Percentiles rank a stretch among this genome's conserved stretches.
These are phyloP conservation scores for Drosophila kambysellisi DNA, from an alignment of 2,888 invertebrate genomes.

Conservation along the genomic window DNA sequence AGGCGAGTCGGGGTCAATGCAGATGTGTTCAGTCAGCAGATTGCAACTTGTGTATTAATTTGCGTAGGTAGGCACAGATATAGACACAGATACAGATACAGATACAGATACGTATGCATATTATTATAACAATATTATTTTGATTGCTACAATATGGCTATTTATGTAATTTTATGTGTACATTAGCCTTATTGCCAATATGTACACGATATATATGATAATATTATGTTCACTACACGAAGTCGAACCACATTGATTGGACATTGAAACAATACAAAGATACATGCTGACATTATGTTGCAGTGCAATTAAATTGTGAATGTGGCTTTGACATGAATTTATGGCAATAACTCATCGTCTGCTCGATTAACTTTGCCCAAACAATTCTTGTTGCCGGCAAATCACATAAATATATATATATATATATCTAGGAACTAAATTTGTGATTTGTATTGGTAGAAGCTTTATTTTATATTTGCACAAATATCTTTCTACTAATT, in stretches of 20 bases:
- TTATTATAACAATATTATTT: background rate
- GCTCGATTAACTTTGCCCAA: background rate
- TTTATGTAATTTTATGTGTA: background rate
- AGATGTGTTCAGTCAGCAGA: background rate
- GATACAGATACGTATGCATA: background rate
- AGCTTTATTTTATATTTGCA: background rate
- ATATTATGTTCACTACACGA: background rate
- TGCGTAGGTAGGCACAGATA: background rate
- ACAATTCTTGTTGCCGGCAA: background rate
- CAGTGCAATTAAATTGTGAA: background rate
- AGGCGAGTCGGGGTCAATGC: background rate
- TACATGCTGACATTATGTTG: background rate
- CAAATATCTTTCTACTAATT: background rate
- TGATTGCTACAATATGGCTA: background rate
- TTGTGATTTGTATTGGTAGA: background rate
- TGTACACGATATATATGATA: background rate
- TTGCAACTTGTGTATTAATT: background rate
- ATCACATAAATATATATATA: background rate
- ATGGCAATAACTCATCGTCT: background rate
- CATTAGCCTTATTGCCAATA: background rate
- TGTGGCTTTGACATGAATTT: background rate
- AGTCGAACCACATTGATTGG: background rate
- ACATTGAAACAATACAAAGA: background rate
- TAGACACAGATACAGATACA: background rate
- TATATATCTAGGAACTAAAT: background rate